Conservation (phyloP, 2,888 invertebrate species). For the Apodemia duryi region DNA sequence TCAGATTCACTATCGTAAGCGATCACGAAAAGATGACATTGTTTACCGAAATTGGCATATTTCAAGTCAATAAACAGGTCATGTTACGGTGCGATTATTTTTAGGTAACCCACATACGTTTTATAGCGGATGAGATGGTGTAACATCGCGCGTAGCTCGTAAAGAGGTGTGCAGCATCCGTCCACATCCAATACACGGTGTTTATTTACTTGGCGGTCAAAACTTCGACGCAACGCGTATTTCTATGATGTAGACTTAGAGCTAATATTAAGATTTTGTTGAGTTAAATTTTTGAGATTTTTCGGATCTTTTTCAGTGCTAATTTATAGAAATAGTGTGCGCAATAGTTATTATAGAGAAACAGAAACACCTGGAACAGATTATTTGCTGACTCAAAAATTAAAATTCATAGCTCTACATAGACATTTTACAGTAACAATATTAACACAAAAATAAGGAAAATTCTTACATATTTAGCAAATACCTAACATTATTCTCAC, state of each 20-base stretch:
- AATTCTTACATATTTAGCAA: too few species aligned
- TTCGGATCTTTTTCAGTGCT: too few species aligned
- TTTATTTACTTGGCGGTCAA: conserved; percentile 72
- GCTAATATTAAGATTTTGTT: neutral
- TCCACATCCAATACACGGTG: conserved; percentile 45
- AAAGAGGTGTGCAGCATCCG: conserved; percentile 37
- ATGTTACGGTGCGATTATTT: conserved; percentile 25
- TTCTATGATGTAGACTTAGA: neutral
- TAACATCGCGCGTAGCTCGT: conserved; percentile 42
- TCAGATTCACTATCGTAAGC: too few species aligned
- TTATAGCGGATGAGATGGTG: conserved; percentile 33
- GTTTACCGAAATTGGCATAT: neutral
- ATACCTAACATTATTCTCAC: too few species aligned
- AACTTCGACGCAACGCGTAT: conserved; percentile 56
- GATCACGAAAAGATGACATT: neutral
- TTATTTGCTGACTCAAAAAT: too few species aligned
- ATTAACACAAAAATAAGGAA: too few species aligned
- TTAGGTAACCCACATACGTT: conserved; percentile 28
- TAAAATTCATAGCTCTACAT: too few species aligned
- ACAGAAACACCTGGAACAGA: too few species aligned
- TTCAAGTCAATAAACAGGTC: conserved; percentile 22
- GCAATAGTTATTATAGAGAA: too few species aligned
- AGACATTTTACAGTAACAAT: too few species aligned
- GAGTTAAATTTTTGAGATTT: too few species aligned
- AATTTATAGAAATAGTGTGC: too few species aligned